Evolutionary conservation across 2,797 vertebrate genomes (phyloP), one percentile per base, ranked within the genome.

Genomic region (Mareca penelope): DNA sequence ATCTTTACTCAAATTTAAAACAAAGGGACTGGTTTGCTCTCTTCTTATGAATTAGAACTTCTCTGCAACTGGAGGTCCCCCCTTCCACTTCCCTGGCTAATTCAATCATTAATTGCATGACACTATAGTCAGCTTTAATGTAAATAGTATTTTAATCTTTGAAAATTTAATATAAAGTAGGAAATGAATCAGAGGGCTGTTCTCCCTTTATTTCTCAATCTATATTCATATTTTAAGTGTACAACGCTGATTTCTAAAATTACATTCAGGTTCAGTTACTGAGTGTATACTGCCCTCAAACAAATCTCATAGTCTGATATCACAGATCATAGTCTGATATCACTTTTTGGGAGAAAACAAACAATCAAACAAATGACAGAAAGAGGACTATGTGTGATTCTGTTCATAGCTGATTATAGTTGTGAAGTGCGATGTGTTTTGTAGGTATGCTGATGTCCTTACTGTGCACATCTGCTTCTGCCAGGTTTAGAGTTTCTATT

Each of bases 301-400:
- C 7, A 53, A 7, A 2, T 52, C n/a, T 67, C 24, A 35, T 24
- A 37, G 24, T 8, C 17, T 79, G 68, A 90, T 88, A 86, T 59
- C 26, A 39, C 22, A 26, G 37, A 39, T 67, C 24, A 33, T 24
- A 37, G 24, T 8, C 17, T 79, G 68, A 90, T 88, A 86, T 59
- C 26, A 39, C 0, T n/a, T 72, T 91, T 75, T 83, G 1, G 3
- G 3, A 7, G 4, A 13, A 37, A 44, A 10, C 6, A 3, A 5
- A 35, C 18, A 69, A 50, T 6, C 23, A 56, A 56, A 17, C 29
- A 56, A 31, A 56, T 6, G 10, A 52, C 13, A 15, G 15, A 46
- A 46, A 24, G 31, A 12, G 12, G 12, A 12, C 7, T 35, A 0
- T 29, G 6, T 29, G 9, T 39, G 22, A 16, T 79, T 60, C 28